Evolutionary conservation across 2,888 invertebrate species (phyloP), one percentile per base, ranked within the genome.

Genomic region (Luperina nickerlii): DNA sequence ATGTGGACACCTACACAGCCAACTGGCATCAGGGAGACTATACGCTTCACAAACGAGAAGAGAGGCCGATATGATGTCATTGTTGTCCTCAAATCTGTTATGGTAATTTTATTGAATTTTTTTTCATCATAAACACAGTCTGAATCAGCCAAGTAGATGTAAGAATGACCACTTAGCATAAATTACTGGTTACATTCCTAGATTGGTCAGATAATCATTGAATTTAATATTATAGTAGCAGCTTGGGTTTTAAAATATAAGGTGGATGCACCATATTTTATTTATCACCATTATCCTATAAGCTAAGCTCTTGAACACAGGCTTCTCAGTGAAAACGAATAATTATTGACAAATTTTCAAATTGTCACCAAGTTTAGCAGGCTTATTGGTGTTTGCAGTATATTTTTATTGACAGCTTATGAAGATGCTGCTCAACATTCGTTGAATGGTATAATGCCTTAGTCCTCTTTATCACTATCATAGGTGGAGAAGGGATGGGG

Each of bases 51-150:
- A 2, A 98, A 98, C 93, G 97, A 97, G 82, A 97, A 97, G 78
- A 97, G 97, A 86, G 97, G 98, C 73, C 97, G 97, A 90, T 98
- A 98, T 94, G 98, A 98, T 91, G 97, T 98, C 8, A 96, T 97
- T 86, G 94, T 98, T 8, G 97, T 97, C 13, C 96, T 98, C 27
- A 98, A 98, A 92, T 97, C 98, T 71, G 90, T 90, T 70, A 89
- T 97, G 95, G 97, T 97, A 93, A 92, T 89, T 71, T 20, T 79
- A 63, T 73, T 51, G 20, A 1, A 20, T n/a, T 65, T 38, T 63
- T 38, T 76, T 20, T 7, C 20, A 38, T 71, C 4, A 6, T 11
- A n/a, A 38, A 38, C 18, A 63, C 11, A 8, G 11, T 62, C 11
- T 60, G 32, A 60, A 8, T 60, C 32, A 18, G 24, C 9, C 0